Evolutionary conservation across 2,888 invertebrate genomes (phyloP).

Genomic region (Metalampra italica): DNA sequence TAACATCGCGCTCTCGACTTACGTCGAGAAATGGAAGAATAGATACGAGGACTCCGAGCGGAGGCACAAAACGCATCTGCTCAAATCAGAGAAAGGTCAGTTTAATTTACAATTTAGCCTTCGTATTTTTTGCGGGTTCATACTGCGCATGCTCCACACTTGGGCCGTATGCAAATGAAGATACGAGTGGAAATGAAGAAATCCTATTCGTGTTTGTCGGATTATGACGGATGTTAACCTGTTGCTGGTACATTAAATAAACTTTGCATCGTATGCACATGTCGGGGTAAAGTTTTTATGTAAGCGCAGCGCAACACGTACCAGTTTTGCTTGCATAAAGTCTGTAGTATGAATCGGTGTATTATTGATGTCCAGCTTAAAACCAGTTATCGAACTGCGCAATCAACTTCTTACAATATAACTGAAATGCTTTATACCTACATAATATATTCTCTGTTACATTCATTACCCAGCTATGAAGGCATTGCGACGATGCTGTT

Average conservation of each 20-base stretch:
- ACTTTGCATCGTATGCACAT: slow-evolving; percentile 44
- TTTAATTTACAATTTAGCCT: slow-evolving; percentile 17
- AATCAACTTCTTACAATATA: slow-evolving; percentile 20
- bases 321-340: no score
- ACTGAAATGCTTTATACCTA: no score
- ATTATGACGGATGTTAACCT: slow-evolving; percentile 68
- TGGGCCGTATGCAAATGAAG: slow-evolving; percentile 60
- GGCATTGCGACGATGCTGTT: no score
- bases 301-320: background rate
- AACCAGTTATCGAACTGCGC: slow-evolving; percentile 34
- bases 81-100: slow-evolving; percentile 85
- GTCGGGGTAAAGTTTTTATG: slow-evolving; percentile 21
- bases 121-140: slow-evolving; percentile 22
- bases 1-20: slow-evolving; percentile 69
- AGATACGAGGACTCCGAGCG: slow-evolving; percentile 85
- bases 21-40: slow-evolving; percentile 81
- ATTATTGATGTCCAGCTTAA: slow-evolving; percentile 7
- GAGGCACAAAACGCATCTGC: slow-evolving; percentile 81
- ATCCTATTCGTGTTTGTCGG: slow-evolving; percentile 68
- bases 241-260: slow-evolving; percentile 66
- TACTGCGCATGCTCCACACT: slow-evolving; percentile 60
- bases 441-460: no score
- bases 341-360: background rate
- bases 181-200: slow-evolving; percentile 58
- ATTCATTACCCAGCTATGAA: no score